phyloP scores from a whole-genome alignment of 35 echinoderm and acorn worm genomes.

The Amphiura filiformis region DNA sequence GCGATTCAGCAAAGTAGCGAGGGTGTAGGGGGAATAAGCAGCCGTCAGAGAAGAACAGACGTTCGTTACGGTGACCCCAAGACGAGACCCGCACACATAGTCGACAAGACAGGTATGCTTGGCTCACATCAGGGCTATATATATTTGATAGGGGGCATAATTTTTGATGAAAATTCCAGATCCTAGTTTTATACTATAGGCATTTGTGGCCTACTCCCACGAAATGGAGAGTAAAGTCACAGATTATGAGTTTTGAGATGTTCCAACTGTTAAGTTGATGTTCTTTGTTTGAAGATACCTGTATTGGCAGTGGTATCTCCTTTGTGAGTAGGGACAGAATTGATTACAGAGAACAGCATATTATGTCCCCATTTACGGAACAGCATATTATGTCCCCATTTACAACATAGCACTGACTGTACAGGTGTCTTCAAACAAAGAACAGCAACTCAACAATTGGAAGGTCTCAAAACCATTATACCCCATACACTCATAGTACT shows the following conservation, averaged over 20 bases:
- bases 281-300: not conserved
- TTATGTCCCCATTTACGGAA: too few species aligned
- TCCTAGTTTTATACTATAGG: not conserved
- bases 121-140: not conserved
- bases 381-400: too few species aligned
- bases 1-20: slow-evolving; percentile 15
- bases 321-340: too few species aligned
- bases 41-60: not conserved
- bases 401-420: too few species aligned
- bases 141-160: not conserved
- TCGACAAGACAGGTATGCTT: slow-evolving; percentile 48
- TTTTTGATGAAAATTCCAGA: not conserved
- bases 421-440: too few species aligned
- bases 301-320: too few species aligned
- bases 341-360: too few species aligned
- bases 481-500: too few species aligned
- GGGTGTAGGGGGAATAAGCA: slow-evolving; percentile 34
- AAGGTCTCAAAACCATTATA: too few species aligned
- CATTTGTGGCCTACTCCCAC: not conserved
- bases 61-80: slow-evolving; percentile 16
- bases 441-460: too few species aligned
- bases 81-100: slow-evolving; percentile 38
- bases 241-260: too few species aligned
- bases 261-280: not conserved
- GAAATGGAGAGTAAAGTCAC: too few species aligned